Evolutionary conservation across 2,888 invertebrate species (phyloP).

Genomic region (Gortyna flavago): DNA sequence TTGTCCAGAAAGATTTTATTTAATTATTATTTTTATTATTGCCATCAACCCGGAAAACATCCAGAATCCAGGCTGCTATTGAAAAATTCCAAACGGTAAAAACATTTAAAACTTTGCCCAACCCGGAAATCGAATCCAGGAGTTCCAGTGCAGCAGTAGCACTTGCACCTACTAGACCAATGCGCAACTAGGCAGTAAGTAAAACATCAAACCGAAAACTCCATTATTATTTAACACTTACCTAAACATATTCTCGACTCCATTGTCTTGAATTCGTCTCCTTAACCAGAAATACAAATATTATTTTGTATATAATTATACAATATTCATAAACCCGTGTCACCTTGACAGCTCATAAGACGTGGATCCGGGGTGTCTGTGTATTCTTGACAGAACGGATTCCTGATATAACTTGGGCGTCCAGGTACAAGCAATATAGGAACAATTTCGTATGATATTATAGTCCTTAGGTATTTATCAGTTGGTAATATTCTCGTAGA

Average conservation of each 20-base stretch:
- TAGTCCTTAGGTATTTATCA: constrained; percentile 3
- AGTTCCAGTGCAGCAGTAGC: too few species aligned
- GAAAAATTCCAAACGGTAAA: not conserved
- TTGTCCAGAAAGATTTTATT: too few species aligned
- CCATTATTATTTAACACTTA: not conserved
- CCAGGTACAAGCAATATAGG: constrained; percentile 22
- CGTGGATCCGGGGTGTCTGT: constrained; percentile 38
- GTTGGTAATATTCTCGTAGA: not conserved
- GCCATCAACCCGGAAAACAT: too few species aligned
- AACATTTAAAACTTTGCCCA: too few species aligned
- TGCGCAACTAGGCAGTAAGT: too few species aligned
- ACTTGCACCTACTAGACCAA: too few species aligned
- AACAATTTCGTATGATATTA: constrained; percentile 14
- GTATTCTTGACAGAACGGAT: constrained; percentile 45
- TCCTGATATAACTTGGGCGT: constrained; percentile 34
- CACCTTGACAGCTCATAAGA: constrained; percentile 61
- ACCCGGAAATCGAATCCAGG: too few species aligned
- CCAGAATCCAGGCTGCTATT: too few species aligned
- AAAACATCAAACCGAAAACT: too few species aligned
- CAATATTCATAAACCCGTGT: constrained; percentile 54
- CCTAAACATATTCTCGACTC: not conserved
- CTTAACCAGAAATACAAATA: constrained; percentile 18
- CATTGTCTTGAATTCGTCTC: constrained; percentile 17
- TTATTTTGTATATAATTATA: constrained; percentile 43
- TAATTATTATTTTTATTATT: too few species aligned